Percentiles rank a stretch among this genome's conserved stretches.
These are phyloP conservation scores for Opisthocomus hoazin DNA, from an alignment of 2,113 vertebrate genomes.

Conservation along the genomic window DNA sequence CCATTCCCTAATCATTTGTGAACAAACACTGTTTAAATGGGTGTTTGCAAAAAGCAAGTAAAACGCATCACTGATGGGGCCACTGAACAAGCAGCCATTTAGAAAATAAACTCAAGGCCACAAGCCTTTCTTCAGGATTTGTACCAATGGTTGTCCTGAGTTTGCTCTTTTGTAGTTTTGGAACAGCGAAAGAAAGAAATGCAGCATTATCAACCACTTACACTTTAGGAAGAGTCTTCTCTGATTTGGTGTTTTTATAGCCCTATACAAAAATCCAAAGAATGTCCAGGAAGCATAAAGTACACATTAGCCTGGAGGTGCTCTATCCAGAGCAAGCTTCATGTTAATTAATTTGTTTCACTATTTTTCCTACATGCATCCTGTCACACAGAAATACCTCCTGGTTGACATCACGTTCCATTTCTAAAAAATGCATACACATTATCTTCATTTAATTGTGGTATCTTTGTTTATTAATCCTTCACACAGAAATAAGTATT, in stretches of 20 bases:
- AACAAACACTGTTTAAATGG: not conserved
- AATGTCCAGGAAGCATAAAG: not conserved
- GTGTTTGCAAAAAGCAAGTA: not conserved
- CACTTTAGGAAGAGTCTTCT: not conserved
- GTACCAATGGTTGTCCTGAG: not conserved
- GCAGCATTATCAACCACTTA: not conserved
- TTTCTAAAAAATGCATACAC: accelerated
- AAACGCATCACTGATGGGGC: not conserved
- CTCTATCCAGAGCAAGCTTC: not conserved
- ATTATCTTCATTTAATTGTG: not conserved
- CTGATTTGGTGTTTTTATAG: not conserved
- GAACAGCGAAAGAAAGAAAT: not conserved
- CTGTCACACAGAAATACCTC: not conserved
- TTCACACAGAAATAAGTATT: not conserved
- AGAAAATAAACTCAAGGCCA: not conserved
- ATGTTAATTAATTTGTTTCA: not conserved
- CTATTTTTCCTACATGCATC: not conserved
- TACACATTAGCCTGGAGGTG: not conserved
- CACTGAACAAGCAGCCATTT: not conserved
- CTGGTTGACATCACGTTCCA: accelerated
- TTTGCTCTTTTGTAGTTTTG: not conserved
- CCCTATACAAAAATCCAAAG: not conserved
- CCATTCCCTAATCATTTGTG: not conserved
- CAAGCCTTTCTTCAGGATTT: not conserved
- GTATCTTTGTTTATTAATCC: not conserved